Conservation (phyloP, 1,140 invertebrate genomes). For the Heliconius himera region DNA sequence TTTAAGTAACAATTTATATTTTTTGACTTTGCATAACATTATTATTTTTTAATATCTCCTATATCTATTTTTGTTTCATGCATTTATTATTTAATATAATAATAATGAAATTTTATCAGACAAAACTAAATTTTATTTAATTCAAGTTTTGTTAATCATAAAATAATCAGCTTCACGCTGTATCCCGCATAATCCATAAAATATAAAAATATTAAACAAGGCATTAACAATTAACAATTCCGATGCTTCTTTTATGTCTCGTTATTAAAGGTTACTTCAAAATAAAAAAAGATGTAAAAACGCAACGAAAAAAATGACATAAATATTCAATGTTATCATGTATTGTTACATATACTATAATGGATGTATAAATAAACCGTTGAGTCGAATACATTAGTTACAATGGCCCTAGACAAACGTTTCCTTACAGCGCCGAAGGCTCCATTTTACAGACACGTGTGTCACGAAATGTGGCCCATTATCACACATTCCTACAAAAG, state of each 20-base stretch:
- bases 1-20: too few species aligned
- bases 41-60: too few species aligned
- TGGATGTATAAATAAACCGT: slow-evolving; percentile 12
- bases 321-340: slow-evolving; percentile 4
- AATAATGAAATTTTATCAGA: too few species aligned
- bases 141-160: too few species aligned
- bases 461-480: slow-evolving; percentile 66
- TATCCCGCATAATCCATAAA: too few species aligned
- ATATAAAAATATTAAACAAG: not conserved
- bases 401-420: slow-evolving; percentile 32
- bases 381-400: slow-evolving; percentile 7
- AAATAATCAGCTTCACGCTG: too few species aligned
- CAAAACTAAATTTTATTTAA: too few species aligned
- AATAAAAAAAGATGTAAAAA: not conserved
- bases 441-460: slow-evolving; percentile 64
- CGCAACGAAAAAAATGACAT: not conserved
- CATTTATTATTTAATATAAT: not conserved
- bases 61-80: too few species aligned
- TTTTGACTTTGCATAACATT: too few species aligned
- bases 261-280: not conserved
- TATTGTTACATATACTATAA: slow-evolving; percentile 9
- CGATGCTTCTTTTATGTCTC: not conserved
- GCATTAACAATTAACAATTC: not conserved
- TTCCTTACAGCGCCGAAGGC: slow-evolving; percentile 37
- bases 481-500: slow-evolving; percentile 57